Evolutionary conservation across 2,888 invertebrate species (phyloP), one percentile per base, ranked within the genome.

Genomic region (Apantesis nais): DNA sequence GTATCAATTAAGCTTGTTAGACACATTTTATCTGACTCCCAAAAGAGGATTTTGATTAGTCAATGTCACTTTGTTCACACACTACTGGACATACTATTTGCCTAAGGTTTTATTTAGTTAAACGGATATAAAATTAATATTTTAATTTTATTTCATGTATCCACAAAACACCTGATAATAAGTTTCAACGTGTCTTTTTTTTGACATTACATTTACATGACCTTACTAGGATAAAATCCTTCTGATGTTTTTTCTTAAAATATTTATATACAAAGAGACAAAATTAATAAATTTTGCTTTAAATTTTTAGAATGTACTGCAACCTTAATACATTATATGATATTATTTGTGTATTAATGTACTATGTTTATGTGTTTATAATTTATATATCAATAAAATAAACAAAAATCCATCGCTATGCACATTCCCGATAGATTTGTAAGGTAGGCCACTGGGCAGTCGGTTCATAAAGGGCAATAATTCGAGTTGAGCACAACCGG

Each of bases 381-480:
- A n/a, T 34, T 34, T 25, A 62, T 25, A 16, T n/a, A 12, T 25
- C n/a, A 34, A 16, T 14, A 41, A 55, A 58, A 22, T 39, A 22
- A 11, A 58, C 22, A 14, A 64, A 63, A 29, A 31, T 52, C 48
- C 12, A 52, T 66, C 7, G 41, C 41, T 62, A 52, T 73, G 77
- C 78, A 82, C 79, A 83, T 81, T 25, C 78, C 71, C 64, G 73
- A 74, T 72, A 72, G 63, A 69, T 78, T 68, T 72, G 60, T 48
- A 48, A 76, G 74, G 74, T 74, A 74, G 73, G 67, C 75, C 77
- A 82, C 75, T 74, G 74, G 66, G 75, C 78, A 82, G 85, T 79
- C 74, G 65, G 80, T 82, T 86, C 82, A 86, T 85, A 88, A 88
- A 90, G 89, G 88, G 89, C 86, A 88, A 88, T 89, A 91, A 90